phyloP scores from a whole-genome alignment of 2,113 vertebrate genomes.

The Plestiodon gilberti region DNA sequence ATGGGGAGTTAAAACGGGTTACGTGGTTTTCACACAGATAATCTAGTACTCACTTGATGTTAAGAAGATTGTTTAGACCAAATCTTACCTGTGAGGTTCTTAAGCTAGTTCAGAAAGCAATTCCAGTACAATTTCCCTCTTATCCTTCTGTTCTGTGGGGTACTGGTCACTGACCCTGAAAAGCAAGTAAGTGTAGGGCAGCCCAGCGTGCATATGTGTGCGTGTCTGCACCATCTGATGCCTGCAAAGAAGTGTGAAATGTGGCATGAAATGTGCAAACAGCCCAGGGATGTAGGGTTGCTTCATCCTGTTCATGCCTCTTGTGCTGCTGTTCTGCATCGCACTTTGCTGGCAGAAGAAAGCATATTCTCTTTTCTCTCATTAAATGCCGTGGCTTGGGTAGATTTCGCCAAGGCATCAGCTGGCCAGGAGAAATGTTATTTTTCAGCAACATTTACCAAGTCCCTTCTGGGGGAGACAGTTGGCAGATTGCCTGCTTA shows the following conservation, averaged over 20 bases:
- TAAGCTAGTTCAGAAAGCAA: neutral
- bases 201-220: conserved; percentile 41
- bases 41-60: too few relatives aligned
- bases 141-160: neutral
- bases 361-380: neutral
- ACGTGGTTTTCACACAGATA: too few relatives aligned
- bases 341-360: neutral
- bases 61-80: neutral
- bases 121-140: neutral
- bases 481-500: neutral
- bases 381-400: neutral
- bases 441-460: neutral
- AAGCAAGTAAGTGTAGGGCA: conserved; percentile 53
- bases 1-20: too few relatives aligned
- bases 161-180: neutral
- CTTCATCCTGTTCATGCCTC: neutral
- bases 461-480: neutral
- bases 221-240: conserved; percentile 65
- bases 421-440: neutral
- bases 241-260: conserved; percentile 19
- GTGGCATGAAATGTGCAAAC: conserved; percentile 14
- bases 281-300: neutral
- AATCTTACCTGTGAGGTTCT: neutral
- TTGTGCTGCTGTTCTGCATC: neutral
- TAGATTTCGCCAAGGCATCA: neutral